Evolutionary conservation across 2,113 vertebrate genomes (phyloP), one percentile per base, ranked within the genome.

Genomic region (Bubo scandiacus): DNA sequence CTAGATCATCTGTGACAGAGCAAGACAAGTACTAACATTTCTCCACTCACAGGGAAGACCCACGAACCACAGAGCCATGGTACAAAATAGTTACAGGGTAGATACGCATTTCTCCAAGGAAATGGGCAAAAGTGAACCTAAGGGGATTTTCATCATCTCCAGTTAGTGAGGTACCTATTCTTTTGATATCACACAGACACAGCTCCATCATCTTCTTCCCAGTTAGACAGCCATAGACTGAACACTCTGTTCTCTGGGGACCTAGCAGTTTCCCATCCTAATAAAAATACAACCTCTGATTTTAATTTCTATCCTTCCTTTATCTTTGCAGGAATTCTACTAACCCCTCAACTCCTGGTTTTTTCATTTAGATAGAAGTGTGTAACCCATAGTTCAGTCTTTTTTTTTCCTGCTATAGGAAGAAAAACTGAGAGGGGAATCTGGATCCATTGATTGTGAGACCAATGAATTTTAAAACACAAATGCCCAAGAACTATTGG

Each of bases 271-370:
- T 86, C 47, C 25, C 62, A 10, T 38, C 43, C 30, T 49, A 18
- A 20, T 5, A 22, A 65, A 83, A 40, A 72, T 0, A 58, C 0
- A 63, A 34, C 16, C 15, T 42, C 25, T 0, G 1, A 8, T 77
- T 62, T 63, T 65, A 11, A 88, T 45, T 81, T 86, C n/a, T 47
- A 78, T 42, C 30, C 40, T 65, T 45, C 58, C 54, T 52, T 34
- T n/a, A 13, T 10, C 47, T 43, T 27, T 40, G 30, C 47, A 91
- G 61, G 27, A 94, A 34, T 57, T 40, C 27, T 27, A 29, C 10
- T 47, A 65, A 40, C 3, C 12, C 21, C 42, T 71, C 36, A 70
- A 1, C 11, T 78, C 45, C 40, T 52, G 1, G 2, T 57, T 43
- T 52, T 58, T 42, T 4, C 10, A 13, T 43, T 55, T 0, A 43